Evolutionary conservation across 2,113 vertebrate species (phyloP).

Genomic region (Laticauda laticaudata): DNA sequence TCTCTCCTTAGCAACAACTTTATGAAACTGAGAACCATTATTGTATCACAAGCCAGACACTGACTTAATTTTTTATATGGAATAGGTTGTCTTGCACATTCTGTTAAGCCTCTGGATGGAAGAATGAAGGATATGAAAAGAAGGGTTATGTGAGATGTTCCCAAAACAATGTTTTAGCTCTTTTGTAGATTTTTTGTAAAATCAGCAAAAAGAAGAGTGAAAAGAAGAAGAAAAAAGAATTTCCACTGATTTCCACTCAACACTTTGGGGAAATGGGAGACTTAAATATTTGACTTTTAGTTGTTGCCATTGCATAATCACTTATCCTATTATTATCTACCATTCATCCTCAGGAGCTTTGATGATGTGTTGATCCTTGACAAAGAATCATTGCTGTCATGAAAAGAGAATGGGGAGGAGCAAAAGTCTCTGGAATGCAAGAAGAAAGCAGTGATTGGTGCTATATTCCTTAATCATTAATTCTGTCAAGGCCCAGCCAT

Average conservation of each 20-base stretch:
- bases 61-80: background rate
- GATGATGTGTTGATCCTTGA: background rate
- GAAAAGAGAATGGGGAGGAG: background rate
- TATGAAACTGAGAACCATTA: background rate
- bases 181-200: background rate
- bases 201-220: background rate
- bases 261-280: background rate
- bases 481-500: background rate
- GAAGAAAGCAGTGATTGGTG: background rate
- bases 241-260: background rate
- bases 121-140: background rate
- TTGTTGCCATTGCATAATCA: background rate
- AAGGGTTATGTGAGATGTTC: background rate
- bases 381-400: background rate
- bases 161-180: background rate
- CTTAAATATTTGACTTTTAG: background rate
- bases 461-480: background rate
- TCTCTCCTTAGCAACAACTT: conserved; percentile 2
- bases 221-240: background rate
- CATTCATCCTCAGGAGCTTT: background rate
- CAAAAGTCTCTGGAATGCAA: background rate
- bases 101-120: background rate
- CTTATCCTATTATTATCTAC: background rate
- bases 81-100: background rate
- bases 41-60: background rate